Evolutionary conservation across 2,113 vertebrate species (phyloP).

Genomic region (Condylura cristata): DNA sequence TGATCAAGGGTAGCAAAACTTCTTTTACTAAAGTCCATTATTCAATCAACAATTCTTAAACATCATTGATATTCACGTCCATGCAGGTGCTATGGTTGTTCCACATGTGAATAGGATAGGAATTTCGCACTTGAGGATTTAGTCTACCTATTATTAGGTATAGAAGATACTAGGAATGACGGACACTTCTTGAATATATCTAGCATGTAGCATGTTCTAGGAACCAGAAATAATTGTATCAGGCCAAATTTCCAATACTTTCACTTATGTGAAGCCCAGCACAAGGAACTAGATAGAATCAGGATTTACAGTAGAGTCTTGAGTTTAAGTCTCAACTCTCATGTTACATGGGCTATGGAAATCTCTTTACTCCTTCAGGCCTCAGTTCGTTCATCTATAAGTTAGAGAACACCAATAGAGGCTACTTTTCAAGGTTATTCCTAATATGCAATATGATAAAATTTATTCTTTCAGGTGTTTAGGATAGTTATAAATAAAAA

Average conservation of each 20-base stretch:
- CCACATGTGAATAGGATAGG: background rate
- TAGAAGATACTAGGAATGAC: background rate
- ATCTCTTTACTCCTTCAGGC: background rate
- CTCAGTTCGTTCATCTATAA: background rate
- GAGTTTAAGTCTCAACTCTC: background rate
- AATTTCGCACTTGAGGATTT: background rate
- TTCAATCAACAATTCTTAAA: background rate
- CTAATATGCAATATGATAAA: background rate
- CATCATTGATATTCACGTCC: background rate
- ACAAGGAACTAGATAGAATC: background rate
- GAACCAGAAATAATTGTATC: background rate
- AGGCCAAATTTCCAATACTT: background rate
- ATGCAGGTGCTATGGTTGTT: background rate
- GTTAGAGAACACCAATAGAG: background rate
- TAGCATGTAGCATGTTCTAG: background rate
- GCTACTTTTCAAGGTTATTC: background rate
- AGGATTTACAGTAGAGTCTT: background rate
- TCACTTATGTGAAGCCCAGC: background rate
- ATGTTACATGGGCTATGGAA: background rate
- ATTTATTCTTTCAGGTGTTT: slow-evolving; percentile 30
- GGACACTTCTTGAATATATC: background rate
- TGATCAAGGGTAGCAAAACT: background rate
- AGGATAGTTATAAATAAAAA: background rate
- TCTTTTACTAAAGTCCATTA: background rate
- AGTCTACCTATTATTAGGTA: background rate